Evolutionary conservation across 2,888 invertebrate genomes (phyloP), one percentile per base, ranked within the genome.

Genomic region (Philopedon plagiatum): DNA sequence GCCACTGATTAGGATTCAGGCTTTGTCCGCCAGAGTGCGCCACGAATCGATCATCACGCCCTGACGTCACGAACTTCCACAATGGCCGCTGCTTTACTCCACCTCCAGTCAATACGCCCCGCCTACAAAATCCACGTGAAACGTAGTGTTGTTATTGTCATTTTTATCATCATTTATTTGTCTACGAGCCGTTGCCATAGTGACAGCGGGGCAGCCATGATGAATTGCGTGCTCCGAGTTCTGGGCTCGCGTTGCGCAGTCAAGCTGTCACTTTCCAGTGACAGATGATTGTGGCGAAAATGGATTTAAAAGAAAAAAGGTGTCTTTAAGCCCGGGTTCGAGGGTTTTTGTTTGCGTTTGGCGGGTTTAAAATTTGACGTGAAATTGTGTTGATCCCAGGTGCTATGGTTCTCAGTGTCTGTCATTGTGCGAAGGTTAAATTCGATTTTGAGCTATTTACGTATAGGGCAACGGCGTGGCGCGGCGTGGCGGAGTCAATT

Each of bases 231-330:
- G 34, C 51, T 64, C 23, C 49, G 11, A 32, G 32, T 21, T 3
- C n/a, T 8, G 49, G 19, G 18, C 29, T 32, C 19, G 46, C 29
- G 61, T 21, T 46, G 64, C 64, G 64, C 64, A 64, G 32, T 54
- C 54, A 54, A 64, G 39, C 39, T 54, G 64, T 64, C 64, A 64
- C 41, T 64, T 54, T 54, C 19, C 18, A 11, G 19, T 68, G 67
- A 68, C 67, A 68, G 67, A 68, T 68, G 60, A 68, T 58, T 23
- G 49, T 58, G 39, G 57, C 34, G 46, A 37, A 60, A 56, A 57
- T 58, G 21, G 19, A 26, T 34, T 61, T 61, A 46, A 46, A 15
- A 54, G 54, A 66, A 66, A 66, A 60, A 65, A 65, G 34, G 44
- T 34, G 34, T 58, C 49, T 66, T 57, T 23, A 29, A 41, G 21